Evolutionary conservation across 2,797 vertebrate genomes (phyloP), one percentile per base, ranked within the genome.

Genomic region (Danio kyathit): DNA sequence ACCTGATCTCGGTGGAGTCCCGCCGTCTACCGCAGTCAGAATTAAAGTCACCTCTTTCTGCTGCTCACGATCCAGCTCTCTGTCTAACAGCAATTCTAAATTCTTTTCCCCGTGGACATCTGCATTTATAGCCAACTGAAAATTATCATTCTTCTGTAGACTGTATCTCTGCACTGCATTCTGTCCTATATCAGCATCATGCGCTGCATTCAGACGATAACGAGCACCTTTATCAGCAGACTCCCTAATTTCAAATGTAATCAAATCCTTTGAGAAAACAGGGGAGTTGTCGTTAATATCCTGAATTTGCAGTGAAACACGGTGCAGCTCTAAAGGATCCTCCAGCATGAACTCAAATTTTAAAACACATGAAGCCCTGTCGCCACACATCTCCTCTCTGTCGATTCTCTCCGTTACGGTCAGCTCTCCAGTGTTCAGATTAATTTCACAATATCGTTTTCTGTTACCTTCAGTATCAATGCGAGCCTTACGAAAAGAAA

Each of bases 221-320:
- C 29, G 29, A 29, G 29, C 29, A 29, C 29, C 29, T 29, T 29
- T 29, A 29, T 29, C 29, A 29, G 29, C 29, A 29, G 29, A 29
- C 29, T 29, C 29, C 1, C 29, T 29, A 29, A 29, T 29, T 29
- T 29, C 29, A 29, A 29, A 29, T 29, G 29, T 29, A 29, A 29
- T 29, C 29, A 29, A 29, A 29, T 29, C 29, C 29, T 84, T 84
- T 9, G 81, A 78, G 67, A 94, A 94, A 65, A 52, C 66, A 3
- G 93, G 93, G n/a, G 90, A 49, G 79, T 94, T 93, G 78, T 94
- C 93, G 85, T 94, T 94, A 54, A 93, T 85, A 80, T 94, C 93
- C 51, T 72, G 81, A 79, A 94, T 84, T 80, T 91, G 89, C 60
- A 94, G 16, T 64, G 88, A 80, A 63, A 92, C 74, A 11, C 89